Conservation (phyloP, 30 jellyfish, hydroid and myxozoan species). For the Aurelia aurita region DNA sequence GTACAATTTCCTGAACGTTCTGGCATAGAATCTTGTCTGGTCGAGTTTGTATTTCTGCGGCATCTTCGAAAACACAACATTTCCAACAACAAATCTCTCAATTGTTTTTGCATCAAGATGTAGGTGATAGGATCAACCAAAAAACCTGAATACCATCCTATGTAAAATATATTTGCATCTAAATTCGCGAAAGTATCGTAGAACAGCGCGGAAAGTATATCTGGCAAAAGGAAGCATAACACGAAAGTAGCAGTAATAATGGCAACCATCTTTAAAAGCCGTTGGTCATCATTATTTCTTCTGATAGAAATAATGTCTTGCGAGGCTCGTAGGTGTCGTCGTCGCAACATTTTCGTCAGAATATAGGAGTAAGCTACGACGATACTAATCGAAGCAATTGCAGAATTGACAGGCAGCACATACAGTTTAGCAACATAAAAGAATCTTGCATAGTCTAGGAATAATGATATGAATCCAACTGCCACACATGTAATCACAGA, state of each 20-base stretch:
- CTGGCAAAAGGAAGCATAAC: neutral
- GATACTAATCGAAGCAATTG: neutral
- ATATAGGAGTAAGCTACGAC: neutral
- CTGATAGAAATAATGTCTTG: neutral
- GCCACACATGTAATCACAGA: neutral
- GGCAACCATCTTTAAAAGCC: neutral
- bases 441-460: neutral
- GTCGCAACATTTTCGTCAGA: neutral
- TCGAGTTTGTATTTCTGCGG: too few species aligned
- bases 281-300: neutral
- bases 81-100: neutral
- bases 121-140: neutral
- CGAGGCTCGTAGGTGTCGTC: neutral
- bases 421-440: neutral
- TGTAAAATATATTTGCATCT: too few species aligned
- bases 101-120: neutral
- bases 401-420: neutral
- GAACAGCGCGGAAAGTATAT: neutral
- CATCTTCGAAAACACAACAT: neutral
- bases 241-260: neutral
- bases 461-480: neutral
- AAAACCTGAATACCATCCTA: neutral
- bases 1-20: too few species aligned
- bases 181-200: neutral
- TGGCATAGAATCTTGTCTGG: too few species aligned